Percentiles rank a stretch among this genome's conserved stretches.
Evolutionary conservation across 1,140 invertebrate species (phyloP).

Genomic region (Drosophila lini): DNA sequence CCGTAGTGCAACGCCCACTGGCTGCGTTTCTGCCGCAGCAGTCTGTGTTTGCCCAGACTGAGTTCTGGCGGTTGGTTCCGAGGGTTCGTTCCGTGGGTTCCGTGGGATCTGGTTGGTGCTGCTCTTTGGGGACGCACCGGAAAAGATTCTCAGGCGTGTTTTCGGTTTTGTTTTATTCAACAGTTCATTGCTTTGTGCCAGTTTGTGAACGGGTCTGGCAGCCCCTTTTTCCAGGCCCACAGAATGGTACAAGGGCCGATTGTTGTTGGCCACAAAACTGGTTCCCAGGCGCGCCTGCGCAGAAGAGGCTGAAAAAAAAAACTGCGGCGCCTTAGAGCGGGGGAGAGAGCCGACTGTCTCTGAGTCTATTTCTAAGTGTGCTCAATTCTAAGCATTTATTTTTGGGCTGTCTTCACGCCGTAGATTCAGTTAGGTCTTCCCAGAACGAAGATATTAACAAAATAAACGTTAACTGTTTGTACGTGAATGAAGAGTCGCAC

Average conservation of each 20-base stretch:
- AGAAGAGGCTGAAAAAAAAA: slow-evolving; percentile 17
- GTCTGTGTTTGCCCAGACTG: slow-evolving; percentile 62
- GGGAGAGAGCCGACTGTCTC: slow-evolving; percentile 30
- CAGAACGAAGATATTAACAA: slow-evolving; percentile 48
- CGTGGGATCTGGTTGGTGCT: slow-evolving; percentile 9
- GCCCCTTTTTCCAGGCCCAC: slow-evolving; percentile 49
- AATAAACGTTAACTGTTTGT: slow-evolving; percentile 32
- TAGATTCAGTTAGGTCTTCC: slow-evolving; percentile 45
- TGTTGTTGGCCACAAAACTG: slow-evolving; percentile 63
- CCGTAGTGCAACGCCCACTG: slow-evolving; percentile 65
- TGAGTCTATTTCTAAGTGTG: slow-evolving; percentile 60
- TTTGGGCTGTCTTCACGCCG: slow-evolving; percentile 26
- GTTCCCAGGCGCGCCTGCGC: slow-evolving; percentile 67
- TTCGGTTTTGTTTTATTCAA: slow-evolving; percentile 64
- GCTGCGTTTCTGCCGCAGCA: slow-evolving; percentile 17
- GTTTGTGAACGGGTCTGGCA: slow-evolving; percentile 70
- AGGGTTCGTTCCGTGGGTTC: slow-evolving; percentile 2
- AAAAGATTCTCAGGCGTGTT: slow-evolving; percentile 78
- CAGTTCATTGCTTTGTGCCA: slow-evolving; percentile 82
- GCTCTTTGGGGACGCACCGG: slow-evolving; percentile 52
- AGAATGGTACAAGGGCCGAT: slow-evolving; percentile 57
- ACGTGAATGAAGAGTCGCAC: slow-evolving; percentile 3
- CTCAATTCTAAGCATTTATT: slow-evolving; percentile 67
- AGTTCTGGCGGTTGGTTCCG: slow-evolving; percentile 36
- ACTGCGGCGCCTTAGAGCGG: slow-evolving; percentile 43